Evolutionary conservation across 2,797 vertebrate genomes (phyloP).

Genomic region (Helicolenus hilgendorfi): DNA sequence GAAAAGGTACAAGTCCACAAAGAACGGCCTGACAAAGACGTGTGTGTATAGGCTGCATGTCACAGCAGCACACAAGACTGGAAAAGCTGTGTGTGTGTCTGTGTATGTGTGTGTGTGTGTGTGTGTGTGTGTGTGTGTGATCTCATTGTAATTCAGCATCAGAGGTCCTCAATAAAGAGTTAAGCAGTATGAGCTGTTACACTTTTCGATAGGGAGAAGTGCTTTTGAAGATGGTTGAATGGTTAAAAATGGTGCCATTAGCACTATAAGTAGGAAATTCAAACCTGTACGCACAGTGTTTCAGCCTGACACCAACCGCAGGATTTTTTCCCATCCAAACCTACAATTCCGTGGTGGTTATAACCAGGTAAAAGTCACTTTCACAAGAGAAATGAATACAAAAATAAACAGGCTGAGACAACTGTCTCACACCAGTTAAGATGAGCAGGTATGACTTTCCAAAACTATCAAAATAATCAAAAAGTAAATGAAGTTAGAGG

Average conservation of each 20-base stretch:
- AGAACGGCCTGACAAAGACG: slow-evolving; percentile 76
- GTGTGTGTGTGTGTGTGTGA: slow-evolving; percentile 31
- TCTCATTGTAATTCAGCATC: slow-evolving; percentile 46
- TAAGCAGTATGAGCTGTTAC: slow-evolving; percentile 26
- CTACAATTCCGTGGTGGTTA: neutral
- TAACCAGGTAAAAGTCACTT: neutral
- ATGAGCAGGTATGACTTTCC: neutral
- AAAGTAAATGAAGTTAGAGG: neutral
- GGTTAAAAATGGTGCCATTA: slow-evolving; percentile 14
- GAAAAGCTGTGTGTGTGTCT: slow-evolving; percentile 44
- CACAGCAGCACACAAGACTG: slow-evolving; percentile 58
- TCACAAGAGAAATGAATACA: neutral
- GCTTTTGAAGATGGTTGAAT: slow-evolving; percentile 35
- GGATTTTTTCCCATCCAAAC: neutral
- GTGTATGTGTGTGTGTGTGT: slow-evolving; percentile 17
- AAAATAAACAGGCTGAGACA: neutral
- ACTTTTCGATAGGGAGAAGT: slow-evolving; percentile 25
- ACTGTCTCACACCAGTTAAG: neutral
- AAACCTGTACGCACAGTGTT: neutral
- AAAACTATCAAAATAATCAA: neutral
- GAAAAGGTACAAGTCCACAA: slow-evolving; percentile 87
- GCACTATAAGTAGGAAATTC: neutral
- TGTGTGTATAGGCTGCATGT: slow-evolving; percentile 78
- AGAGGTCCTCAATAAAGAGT: slow-evolving; percentile 31
- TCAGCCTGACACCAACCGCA: neutral